Percentiles rank a stretch among this genome's conserved stretches.
Conservation (phyloP, 2,797 vertebrate genomes). For the Liparis tanakae region DNA sequence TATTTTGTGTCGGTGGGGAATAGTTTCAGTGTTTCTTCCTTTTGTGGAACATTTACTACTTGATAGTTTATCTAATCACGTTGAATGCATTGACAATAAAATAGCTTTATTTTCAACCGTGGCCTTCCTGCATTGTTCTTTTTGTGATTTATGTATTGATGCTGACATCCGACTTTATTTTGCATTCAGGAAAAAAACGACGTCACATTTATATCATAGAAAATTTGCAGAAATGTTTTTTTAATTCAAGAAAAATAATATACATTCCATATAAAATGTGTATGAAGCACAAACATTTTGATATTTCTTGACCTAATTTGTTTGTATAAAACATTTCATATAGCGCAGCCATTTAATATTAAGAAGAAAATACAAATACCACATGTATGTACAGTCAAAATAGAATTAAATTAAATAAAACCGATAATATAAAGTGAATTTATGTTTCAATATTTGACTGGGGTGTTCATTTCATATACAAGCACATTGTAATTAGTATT, state of each 20-base stretch:
- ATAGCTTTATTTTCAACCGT: conserved; percentile 99
- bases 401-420: neutral
- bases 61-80: conserved; percentile 98
- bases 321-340: neutral
- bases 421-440: neutral
- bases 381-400: neutral
- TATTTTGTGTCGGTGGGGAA: conserved; percentile 96
- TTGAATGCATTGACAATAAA: conserved; percentile 99
- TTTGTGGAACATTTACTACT: conserved; percentile 94
- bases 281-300: neutral
- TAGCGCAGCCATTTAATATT: neutral
- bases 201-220: neutral
- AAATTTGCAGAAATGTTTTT: neutral
- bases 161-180: neutral
- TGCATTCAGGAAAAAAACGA: neutral
- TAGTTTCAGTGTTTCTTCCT: conserved; percentile 92
- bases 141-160: neutral
- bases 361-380: neutral
- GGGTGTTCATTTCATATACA: neutral
- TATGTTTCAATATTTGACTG: neutral
- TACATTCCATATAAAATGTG: neutral
- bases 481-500: neutral
- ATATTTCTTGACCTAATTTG: neutral
- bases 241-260: too few species aligned
- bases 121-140: conserved; percentile 45